Conservation (phyloP, 2,797 vertebrate species). For the Mionectes olivaceus region DNA sequence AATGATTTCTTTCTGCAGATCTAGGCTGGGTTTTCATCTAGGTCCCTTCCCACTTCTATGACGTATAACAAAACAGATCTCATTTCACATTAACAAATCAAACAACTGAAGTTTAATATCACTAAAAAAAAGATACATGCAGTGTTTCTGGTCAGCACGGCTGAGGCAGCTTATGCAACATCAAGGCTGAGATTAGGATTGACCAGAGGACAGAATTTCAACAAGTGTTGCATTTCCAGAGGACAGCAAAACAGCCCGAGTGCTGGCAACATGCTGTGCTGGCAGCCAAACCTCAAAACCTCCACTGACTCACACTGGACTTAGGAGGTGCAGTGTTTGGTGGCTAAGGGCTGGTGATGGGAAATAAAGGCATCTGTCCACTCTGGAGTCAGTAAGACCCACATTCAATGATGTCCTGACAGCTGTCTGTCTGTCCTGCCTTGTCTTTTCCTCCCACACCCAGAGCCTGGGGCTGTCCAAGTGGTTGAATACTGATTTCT, state of each 20-base stretch:
- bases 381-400: not conserved
- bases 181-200: not conserved
- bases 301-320: not conserved
- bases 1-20: not conserved
- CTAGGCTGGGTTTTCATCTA: not conserved
- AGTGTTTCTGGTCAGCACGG: not conserved
- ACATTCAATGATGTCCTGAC: not conserved
- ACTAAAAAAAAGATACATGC: not conserved
- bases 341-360: not conserved
- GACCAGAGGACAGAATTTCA: not conserved
- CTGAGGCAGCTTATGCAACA: not conserved
- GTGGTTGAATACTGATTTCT: not conserved
- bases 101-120: not conserved
- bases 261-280: accelerated
- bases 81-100: not conserved
- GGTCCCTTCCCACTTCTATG: not conserved
- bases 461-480: accelerated
- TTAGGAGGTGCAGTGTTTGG: not conserved
- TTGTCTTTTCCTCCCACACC: not conserved
- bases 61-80: not conserved
- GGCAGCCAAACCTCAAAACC: not conserved
- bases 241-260: not conserved
- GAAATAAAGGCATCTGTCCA: not conserved
- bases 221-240: not conserved
- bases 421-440: not conserved